Conservation (phyloP, 2,113 vertebrate genomes). For the Petrocephalus microphthalmus region DNA sequence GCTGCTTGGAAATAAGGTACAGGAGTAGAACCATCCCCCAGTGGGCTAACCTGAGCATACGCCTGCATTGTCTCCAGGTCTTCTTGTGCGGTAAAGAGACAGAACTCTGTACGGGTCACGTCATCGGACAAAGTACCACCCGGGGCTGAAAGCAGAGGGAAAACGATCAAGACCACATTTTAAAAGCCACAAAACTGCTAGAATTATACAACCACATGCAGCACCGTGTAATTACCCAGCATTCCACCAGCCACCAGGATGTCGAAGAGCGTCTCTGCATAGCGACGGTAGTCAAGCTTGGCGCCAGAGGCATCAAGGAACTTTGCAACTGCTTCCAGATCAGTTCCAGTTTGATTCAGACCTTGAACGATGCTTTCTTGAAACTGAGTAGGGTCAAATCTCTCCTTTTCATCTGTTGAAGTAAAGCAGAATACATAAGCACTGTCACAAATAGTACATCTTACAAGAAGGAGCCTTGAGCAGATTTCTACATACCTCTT, state of each 20-base stretch:
- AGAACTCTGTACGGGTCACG: conserved; percentile 96
- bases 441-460: not conserved
- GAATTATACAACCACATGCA: not conserved
- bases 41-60: conserved; percentile 82
- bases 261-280: conserved; percentile 99
- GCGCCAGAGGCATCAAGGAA: conserved; percentile 99
- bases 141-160: conserved; percentile 66
- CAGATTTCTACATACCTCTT: conserved; percentile 71
- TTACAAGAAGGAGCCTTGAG: not conserved
- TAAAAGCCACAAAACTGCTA: not conserved
- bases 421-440: not conserved
- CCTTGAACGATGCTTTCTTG: conserved; percentile 99
- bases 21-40: not conserved
- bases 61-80: conserved; percentile 99
- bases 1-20: not conserved
- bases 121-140: conserved; percentile 94
- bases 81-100: conserved; percentile 96
- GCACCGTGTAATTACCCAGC: conserved; percentile 72
- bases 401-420: conserved; percentile 98
- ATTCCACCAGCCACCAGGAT: conserved; percentile 99
- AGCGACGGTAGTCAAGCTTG: conserved; percentile 98
- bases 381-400: conserved; percentile 99
- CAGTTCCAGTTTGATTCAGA: conserved; percentile 97
- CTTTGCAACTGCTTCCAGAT: conserved; percentile 97
- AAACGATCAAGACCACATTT: not conserved